phyloP scores from a whole-genome alignment of 1,140 invertebrate genomes.

The Proctacanthus coquilletti region DNA sequence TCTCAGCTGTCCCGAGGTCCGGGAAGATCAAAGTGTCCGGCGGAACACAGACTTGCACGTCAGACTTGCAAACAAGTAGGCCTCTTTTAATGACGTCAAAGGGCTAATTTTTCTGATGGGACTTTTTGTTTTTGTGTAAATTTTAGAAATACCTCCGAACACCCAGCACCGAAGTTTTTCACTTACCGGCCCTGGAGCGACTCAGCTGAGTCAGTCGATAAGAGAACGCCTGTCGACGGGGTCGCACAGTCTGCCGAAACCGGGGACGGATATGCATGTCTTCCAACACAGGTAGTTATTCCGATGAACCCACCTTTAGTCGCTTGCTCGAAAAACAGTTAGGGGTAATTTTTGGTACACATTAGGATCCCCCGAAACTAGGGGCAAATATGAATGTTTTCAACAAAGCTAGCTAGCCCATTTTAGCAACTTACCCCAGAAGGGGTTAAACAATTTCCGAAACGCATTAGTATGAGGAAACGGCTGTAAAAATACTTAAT shows the following conservation, averaged over 20 bases:
- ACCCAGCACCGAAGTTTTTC: slow-evolving; percentile 61
- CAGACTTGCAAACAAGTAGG: slow-evolving; percentile 55
- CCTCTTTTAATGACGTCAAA: slow-evolving; percentile 8
- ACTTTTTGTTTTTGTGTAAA: background rate
- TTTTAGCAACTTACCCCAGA: too few relatives aligned
- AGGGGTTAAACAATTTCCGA: too few relatives aligned
- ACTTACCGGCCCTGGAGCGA: slow-evolving; percentile 61
- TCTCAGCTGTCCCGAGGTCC: slow-evolving; percentile 64
- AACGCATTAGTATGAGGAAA: too few relatives aligned
- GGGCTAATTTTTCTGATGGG: slow-evolving; percentile 1
- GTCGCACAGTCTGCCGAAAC: slow-evolving; percentile 63
- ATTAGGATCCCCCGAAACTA: too few relatives aligned
- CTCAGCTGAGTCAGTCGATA: slow-evolving; percentile 69
- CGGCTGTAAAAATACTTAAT: too few relatives aligned
- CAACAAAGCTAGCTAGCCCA: too few relatives aligned
- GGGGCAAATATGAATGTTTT: too few relatives aligned
- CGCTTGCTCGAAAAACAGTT: too few relatives aligned
- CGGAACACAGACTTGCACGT: slow-evolving; percentile 73
- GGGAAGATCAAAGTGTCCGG: slow-evolving; percentile 75
- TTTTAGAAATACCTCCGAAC: slow-evolving; percentile 22
- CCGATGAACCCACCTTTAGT: too few relatives aligned
- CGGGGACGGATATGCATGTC: slow-evolving; percentile 40
- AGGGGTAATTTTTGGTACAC: too few relatives aligned
- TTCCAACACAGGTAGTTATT: slow-evolving; percentile 29
- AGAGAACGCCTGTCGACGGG: slow-evolving; percentile 62